These are phyloP conservation scores for Eupsilia transversa DNA, from an alignment of 2,888 invertebrate genomes.

Conservation along the genomic window DNA sequence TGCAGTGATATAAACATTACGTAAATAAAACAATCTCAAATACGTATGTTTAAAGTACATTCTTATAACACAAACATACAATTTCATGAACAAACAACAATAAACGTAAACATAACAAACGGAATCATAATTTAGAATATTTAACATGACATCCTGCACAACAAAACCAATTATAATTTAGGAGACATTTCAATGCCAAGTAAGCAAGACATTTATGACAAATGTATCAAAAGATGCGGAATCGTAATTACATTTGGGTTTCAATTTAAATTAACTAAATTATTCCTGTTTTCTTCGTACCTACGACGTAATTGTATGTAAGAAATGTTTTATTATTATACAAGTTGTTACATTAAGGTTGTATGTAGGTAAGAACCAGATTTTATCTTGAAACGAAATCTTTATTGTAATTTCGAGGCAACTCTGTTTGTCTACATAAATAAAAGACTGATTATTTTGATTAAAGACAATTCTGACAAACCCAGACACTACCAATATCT, in stretches of 20 bases:
- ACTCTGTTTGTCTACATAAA: not conserved
- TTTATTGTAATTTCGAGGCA: not conserved
- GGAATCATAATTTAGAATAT: constrained; percentile 38
- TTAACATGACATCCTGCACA: constrained; percentile 19
- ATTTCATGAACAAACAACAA: not conserved
- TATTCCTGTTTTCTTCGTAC: constrained; percentile 22
- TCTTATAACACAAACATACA: not conserved
- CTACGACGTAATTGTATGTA: constrained; percentile 6
- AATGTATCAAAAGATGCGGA: constrained; percentile 42
- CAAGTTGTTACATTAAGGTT: not conserved
- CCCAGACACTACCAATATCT: not conserved
- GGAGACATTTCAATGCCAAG: constrained; percentile 17
- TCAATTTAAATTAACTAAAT: constrained; percentile 49
- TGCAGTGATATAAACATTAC: not conserved
- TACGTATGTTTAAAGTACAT: not conserved
- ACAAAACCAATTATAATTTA: constrained; percentile 32
- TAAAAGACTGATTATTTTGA: not conserved
- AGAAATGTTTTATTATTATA: constrained; percentile 18
- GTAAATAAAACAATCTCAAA: no score
- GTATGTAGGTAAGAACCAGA: not conserved
- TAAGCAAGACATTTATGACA: constrained; percentile 29
- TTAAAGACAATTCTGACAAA: not conserved
- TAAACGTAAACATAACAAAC: not conserved
- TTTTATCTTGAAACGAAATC: not conserved
- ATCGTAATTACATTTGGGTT: constrained; percentile 49